Percentiles rank a stretch among this genome's conserved stretches.
These are phyloP conservation scores for Serinus canaria DNA, from an alignment of 2,113 vertebrate genomes.

Conservation along the genomic window DNA sequence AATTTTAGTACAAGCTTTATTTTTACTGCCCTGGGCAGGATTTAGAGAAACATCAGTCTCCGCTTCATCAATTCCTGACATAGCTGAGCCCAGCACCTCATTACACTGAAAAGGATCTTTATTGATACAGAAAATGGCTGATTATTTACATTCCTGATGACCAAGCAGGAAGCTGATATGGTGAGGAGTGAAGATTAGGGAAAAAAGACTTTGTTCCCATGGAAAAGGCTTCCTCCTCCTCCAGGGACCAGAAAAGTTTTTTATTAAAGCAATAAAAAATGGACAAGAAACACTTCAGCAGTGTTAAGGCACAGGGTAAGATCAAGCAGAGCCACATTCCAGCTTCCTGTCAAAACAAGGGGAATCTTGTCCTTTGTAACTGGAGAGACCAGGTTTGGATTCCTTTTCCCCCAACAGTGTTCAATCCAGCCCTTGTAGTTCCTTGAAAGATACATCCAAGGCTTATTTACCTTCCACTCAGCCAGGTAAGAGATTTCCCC, in stretches of 20 bases:
- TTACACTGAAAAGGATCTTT: background rate
- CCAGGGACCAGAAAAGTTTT: background rate
- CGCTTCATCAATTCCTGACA: background rate
- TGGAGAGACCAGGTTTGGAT: background rate
- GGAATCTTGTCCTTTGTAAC: background rate
- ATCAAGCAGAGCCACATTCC: background rate
- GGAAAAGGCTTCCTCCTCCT: background rate
- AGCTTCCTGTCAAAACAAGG: background rate
- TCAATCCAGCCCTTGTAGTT: background rate
- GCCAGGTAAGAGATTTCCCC: background rate
- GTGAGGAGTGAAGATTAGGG: background rate
- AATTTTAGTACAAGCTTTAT: conserved; percentile 8
- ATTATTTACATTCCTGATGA: background rate
- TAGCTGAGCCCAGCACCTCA: background rate
- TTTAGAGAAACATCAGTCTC: background rate
- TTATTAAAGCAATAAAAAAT: background rate
- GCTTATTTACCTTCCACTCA: background rate
- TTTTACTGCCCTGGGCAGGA: background rate
- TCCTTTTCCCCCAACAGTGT: fast-evolving
- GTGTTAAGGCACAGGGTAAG: fast-evolving
- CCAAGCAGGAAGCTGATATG: background rate
- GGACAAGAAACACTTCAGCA: background rate
- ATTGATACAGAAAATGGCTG: background rate
- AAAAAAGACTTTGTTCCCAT: background rate
- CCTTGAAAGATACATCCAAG: background rate